These are phyloP conservation scores for Hestina assimilis DNA, from an alignment of 1,140 invertebrate genomes.

Conservation along the genomic window DNA sequence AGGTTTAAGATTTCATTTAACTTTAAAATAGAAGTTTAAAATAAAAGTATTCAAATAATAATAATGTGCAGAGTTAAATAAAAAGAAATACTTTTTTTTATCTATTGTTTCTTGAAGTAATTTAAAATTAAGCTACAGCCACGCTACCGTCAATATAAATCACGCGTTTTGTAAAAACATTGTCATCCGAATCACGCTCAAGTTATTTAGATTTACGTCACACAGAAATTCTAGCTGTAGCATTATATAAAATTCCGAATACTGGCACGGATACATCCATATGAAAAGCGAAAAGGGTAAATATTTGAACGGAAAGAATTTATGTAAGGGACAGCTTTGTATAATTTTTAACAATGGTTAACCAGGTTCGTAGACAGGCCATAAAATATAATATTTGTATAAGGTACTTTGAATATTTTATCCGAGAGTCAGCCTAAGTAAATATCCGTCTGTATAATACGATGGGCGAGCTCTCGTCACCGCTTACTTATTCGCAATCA, in stretches of 20 bases:
- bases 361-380: constrained; percentile 35
- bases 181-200: too few species aligned
- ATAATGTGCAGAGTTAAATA: too few species aligned
- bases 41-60: too few species aligned
- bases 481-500: constrained; percentile 41
- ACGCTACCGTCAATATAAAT: too few species aligned
- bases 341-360: constrained; percentile 27
- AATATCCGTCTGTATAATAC: constrained; percentile 38
- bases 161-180: too few species aligned
- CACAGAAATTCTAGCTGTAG: not conserved
- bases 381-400: constrained; percentile 49
- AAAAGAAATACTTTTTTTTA: too few species aligned
- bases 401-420: constrained; percentile 51
- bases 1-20: too few species aligned
- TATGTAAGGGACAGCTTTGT: constrained; percentile 15
- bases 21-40: too few species aligned
- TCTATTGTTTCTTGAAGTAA: too few species aligned
- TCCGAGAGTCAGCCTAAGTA: constrained; percentile 39
- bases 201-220: not conserved
- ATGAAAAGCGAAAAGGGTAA: constrained; percentile 5
- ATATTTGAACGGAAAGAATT: constrained; percentile 15
- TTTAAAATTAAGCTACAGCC: too few species aligned
- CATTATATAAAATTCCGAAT: not conserved
- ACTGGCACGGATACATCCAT: not conserved
- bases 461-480: constrained; percentile 22